Base-by-base conservation (phyloP, 2,888 invertebrate genomes). In the Heliothis peltigera region DNA sequence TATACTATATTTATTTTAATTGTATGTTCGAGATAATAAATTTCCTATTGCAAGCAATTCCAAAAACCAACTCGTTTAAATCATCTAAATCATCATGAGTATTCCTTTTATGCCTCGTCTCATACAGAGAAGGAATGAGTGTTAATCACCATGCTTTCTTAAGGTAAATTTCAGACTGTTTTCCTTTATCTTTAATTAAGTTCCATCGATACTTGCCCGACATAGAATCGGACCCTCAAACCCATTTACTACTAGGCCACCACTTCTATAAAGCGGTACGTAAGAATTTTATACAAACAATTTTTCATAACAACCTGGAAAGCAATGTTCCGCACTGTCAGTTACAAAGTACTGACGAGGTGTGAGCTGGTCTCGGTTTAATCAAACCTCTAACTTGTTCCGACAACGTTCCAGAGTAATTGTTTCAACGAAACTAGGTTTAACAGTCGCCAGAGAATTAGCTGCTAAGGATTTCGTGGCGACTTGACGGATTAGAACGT, bases 351-450 rank as follows among this genome's bases (percentile, higher is more conserved):
- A 80, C 74, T 82, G 82, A 80, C 80, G 79, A 82, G 83, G 83
- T 81, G 84, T 77, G 80, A 84, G 81, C 75, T 78, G 87, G 87
- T 87, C 82, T 86, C 82, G 82, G 84, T 88, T 89, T 89, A 90
- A 91, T 90, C 89, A 90, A 85, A 87, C 83, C 82, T 80, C 81
- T 85, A 87, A 90, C 88, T 90, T 87, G 84, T 82, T 82, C 75
- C 79, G 82, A 87, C 86, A 82, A 72, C 81, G 83, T 86, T 77
- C 72, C 82, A 69, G 64, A 80, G 85, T 88, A 90, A 90, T 90
- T 88, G 89, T 89, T 89, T 87, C 81, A 63, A 76, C 76, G 75
- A 76, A 80, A 81, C 81, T 81, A 80, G 81, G 75, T 80, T 76
- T 79, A 77, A 70, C 76, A 74, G 68, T 75, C 66, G 57, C 69